Evolutionary conservation across 2,888 invertebrate genomes (phyloP).

Genomic region (Orthosia gracilis): DNA sequence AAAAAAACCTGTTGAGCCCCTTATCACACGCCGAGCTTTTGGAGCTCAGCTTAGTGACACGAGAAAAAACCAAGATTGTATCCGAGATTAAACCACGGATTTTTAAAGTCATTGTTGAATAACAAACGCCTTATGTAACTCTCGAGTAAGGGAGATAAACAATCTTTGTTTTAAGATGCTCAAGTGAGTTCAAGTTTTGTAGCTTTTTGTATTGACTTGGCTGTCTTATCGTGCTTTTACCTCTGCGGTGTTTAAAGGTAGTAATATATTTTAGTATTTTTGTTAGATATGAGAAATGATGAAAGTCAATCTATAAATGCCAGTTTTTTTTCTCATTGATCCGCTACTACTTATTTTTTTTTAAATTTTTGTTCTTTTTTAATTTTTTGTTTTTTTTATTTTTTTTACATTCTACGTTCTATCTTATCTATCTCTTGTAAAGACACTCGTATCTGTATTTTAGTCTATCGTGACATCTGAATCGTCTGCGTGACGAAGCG

Average conservation of each 20-base stretch:
- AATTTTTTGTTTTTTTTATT: too few species aligned
- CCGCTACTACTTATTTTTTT: too few species aligned
- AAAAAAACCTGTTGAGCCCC: conserved; percentile 73
- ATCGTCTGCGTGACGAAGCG: conserved; percentile 69
- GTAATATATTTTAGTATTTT: conserved; percentile 10
- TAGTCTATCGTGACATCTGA: conserved; percentile 53
- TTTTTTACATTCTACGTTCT: background rate
- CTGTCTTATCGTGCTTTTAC: conserved; percentile 46
- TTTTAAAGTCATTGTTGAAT: conserved; percentile 69
- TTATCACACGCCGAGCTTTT: conserved; percentile 73
- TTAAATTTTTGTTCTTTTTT: too few species aligned
- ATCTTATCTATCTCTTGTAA: background rate
- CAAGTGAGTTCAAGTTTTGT: conserved; percentile 42
- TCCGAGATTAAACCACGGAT: conserved; percentile 70
- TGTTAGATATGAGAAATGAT: background rate
- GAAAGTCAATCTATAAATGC: background rate
- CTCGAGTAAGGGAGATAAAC: conserved; percentile 60
- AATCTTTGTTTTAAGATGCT: conserved; percentile 65
- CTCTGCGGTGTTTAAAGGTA: conserved; percentile 7
- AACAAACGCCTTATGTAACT: conserved; percentile 69
- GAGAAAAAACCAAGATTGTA: conserved; percentile 75
- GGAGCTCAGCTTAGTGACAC: conserved; percentile 76
- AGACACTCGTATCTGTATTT: conserved; percentile 16
- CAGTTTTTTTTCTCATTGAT: background rate
- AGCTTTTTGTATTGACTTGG: conserved; percentile 33